Evolutionary conservation across 2,888 invertebrate genomes (phyloP).

Genomic region (Hydriomena furcata): DNA sequence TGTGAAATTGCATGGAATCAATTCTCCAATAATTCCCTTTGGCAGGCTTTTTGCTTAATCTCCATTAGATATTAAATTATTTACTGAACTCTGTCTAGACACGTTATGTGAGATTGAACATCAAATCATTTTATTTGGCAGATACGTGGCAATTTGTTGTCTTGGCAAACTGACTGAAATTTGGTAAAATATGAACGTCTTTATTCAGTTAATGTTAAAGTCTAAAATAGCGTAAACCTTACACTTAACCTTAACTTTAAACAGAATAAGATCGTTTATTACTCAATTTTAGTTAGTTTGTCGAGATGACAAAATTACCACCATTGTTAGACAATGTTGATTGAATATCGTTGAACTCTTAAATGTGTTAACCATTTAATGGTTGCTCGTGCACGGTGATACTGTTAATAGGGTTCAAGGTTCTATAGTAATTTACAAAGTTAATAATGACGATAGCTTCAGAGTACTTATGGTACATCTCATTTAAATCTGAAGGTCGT

Average conservation of each 20-base stretch:
- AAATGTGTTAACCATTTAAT: conserved; percentile 42
- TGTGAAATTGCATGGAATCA: conserved; percentile 8
- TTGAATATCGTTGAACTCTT: conserved; percentile 36
- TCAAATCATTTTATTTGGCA: conserved; percentile 5
- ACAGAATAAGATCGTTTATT: too few relatives aligned
- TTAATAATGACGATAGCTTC: conserved; percentile 3
- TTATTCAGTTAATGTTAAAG: too few relatives aligned
- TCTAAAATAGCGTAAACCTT: too few relatives aligned
- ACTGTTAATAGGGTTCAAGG: conserved; percentile 49
- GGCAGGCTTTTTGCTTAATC: conserved; percentile 16
- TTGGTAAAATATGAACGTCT: too few relatives aligned
- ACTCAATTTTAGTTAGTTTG: too few relatives aligned
- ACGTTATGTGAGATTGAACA: conserved; percentile 1
- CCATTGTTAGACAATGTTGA: conserved; percentile 12
- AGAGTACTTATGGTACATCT: too few relatives aligned
- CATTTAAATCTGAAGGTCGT: too few relatives aligned
- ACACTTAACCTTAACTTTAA: too few relatives aligned
- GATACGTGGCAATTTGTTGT: too few relatives aligned
- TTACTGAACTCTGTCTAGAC: conserved; percentile 18
- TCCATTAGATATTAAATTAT: conserved; percentile 12
- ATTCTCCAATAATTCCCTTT: conserved; percentile 8
- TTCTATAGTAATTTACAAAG: conserved; percentile 23
- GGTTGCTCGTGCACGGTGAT: conserved; percentile 39
- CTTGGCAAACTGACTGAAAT: too few relatives aligned
- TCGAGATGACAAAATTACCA: too few relatives aligned